Base-by-base conservation (phyloP, 2,888 invertebrate genomes). In the Acrobasis suavella region DNA sequence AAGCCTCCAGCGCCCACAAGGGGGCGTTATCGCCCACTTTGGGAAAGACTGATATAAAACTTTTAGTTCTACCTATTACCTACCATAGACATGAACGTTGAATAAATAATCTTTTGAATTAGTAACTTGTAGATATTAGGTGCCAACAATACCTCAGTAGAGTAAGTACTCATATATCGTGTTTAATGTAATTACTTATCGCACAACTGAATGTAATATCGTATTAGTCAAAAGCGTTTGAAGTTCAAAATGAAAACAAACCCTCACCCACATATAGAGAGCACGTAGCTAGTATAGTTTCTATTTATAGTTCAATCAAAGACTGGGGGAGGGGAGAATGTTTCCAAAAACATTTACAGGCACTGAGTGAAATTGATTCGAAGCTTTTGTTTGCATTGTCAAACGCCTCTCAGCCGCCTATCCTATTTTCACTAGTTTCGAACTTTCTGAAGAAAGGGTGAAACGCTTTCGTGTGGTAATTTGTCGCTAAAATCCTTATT, bases 401-500 rank as follows among this genome's bases (percentile, higher is more conserved):
- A 72, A 74, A 71, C 69, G 73, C 66, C 67, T 64, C 62, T 72
- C 66, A 66, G 64, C 66, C 68, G 69, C 74, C 71, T 75, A 80
- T 81, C 72, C 81, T 76, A 83, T 86, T 87, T 81, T 80, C 80
- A 76, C 76, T 85, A 88, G 84, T 88, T 85, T 73, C 76, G 70
- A 87, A 87, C 82, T 88, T 86, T 80, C 75, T 73, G 73, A 79
- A 82, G 84, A 81, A 86, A 85, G 86, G 88, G 87, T 84, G 82
- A 85, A 85, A 85, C 86, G 85, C 85, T 87, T 87, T 88, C 83
- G 83, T 85, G 84, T 84, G 89, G 90, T 89, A 91, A 91, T 91
- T 91, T 91, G 91, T 91, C 90, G 88, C 87, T 89, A 88, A 91
- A 91, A 91, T 91, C 91, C 91, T 91, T 91, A 91, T 91, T 91